Evolutionary conservation across 2,113 vertebrate species (phyloP).

Genomic region (Alectura lathami): DNA sequence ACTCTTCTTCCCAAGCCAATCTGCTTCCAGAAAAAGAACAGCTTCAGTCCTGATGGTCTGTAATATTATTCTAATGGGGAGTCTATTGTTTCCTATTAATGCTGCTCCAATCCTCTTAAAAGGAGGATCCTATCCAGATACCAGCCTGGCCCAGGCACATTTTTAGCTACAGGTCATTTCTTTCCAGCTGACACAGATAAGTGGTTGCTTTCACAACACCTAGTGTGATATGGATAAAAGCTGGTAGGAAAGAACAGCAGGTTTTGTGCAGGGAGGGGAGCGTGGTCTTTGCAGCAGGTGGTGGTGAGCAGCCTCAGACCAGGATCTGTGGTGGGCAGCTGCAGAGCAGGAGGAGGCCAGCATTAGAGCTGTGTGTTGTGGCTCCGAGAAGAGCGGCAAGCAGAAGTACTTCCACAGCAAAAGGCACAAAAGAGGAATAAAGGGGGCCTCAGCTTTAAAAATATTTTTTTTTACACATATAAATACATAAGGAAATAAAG

Average conservation of each 20-base stretch:
- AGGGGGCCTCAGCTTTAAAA: not conserved
- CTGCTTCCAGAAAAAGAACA: not conserved
- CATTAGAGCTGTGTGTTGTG: rapidly evolving
- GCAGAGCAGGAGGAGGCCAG: rapidly evolving
- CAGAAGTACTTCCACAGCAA: rapidly evolving
- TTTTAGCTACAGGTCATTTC: constrained; percentile 66
- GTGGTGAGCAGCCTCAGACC: rapidly evolving
- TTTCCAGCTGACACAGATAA: constrained; percentile 26
- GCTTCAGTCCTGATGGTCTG: not conserved
- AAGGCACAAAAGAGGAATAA: rapidly evolving
- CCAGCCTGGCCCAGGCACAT: constrained; percentile 38
- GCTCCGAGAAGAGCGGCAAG: rapidly evolving
- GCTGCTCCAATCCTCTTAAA: constrained; percentile 75
- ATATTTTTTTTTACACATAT: too few species aligned
- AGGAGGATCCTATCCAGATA: constrained; percentile 3
- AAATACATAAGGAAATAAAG: not conserved
- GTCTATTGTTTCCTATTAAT: constrained; percentile 6
- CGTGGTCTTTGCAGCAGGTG: rapidly evolving
- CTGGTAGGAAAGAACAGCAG: rapidly evolving
- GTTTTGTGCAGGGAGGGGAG: rapidly evolving
- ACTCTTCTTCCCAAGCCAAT: not conserved
- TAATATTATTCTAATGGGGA: not conserved
- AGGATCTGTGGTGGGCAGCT: rapidly evolving
- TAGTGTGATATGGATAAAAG: not conserved
- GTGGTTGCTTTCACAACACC: not conserved